Percentiles rank a stretch among this genome's conserved stretches.
phyloP scores from a whole-genome alignment of 2,113 vertebrate genomes.

The Dendropsophus ebraccatus region DNA sequence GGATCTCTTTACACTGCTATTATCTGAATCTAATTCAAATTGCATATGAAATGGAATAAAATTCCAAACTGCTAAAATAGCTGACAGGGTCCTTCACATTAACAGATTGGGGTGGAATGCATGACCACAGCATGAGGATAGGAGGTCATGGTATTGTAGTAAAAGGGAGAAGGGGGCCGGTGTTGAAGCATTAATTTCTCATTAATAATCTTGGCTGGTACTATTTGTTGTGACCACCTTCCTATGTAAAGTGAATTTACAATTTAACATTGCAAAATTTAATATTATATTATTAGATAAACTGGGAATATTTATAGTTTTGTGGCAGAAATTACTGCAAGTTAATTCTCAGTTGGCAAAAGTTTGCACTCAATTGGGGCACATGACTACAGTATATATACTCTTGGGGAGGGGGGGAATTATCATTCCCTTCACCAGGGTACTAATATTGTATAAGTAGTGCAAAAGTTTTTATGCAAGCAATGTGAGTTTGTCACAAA shows the following conservation, averaged over 20 bases:
- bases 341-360: too few species aligned
- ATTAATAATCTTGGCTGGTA: slow-evolving; percentile 14
- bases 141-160: slow-evolving; percentile 18
- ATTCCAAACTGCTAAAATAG: slow-evolving; percentile 49
- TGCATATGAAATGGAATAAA: slow-evolving; percentile 53
- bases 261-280: not conserved
- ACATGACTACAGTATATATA: too few species aligned
- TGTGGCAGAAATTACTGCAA: too few species aligned
- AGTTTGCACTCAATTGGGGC: too few species aligned
- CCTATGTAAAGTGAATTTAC: not conserved
- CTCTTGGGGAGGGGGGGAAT: too few species aligned
- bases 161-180: not conserved
- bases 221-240: not conserved
- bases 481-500: too few species aligned
- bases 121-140: slow-evolving; percentile 31
- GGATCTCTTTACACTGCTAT: slow-evolving; percentile 52
- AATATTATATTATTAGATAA: not conserved
- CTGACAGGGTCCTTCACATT: slow-evolving; percentile 37
- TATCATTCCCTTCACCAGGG: too few species aligned
- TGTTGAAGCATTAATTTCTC: slow-evolving; percentile 15
- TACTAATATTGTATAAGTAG: too few species aligned
- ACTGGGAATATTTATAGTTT: not conserved
- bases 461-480: too few species aligned
- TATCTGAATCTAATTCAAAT: slow-evolving; percentile 54
- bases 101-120: slow-evolving; percentile 45